phyloP scores from a whole-genome alignment of 1,140 invertebrate species.

The Globodera ellingtonae region DNA sequence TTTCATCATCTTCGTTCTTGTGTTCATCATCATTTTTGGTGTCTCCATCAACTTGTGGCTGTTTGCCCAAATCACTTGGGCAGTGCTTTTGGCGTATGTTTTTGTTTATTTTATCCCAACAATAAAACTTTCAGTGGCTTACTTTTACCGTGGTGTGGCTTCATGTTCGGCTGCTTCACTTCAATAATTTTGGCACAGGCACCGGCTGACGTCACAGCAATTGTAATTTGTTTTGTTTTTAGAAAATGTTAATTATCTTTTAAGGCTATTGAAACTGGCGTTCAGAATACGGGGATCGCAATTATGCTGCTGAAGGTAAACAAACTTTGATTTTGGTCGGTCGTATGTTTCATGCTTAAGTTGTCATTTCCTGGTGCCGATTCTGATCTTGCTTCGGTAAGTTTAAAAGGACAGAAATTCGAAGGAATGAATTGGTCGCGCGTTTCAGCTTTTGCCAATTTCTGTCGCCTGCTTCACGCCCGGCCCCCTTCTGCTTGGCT shows the following conservation, averaged over 20 bases:
- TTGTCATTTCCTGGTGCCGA: conserved; percentile 67
- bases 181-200: conserved; percentile 54
- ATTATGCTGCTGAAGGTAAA: conserved; percentile 77
- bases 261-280: conserved; percentile 82
- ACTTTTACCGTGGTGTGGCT: conserved; percentile 83
- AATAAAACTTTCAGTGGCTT: conserved; percentile 73
- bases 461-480: conserved; percentile 90
- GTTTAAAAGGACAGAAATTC: too few relatives aligned
- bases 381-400: conserved; percentile 66
- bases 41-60: conserved; percentile 86
- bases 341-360: conserved; percentile 44
- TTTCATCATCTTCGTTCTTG: conserved; percentile 79
- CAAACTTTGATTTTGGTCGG: not conserved
- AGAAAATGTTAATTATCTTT: conserved; percentile 1
- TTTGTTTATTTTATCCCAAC: not conserved
- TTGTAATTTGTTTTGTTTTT: conserved; percentile 65
- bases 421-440: too few relatives aligned
- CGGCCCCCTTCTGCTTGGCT: conserved; percentile 73
- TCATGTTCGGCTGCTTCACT: conserved; percentile 73
- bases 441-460: conserved; percentile 75
- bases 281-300: conserved; percentile 90
- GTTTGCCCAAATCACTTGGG: conserved; percentile 81
- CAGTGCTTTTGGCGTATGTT: conserved; percentile 55
- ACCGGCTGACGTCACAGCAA: conserved; percentile 74
- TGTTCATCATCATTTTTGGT: conserved; percentile 88